Evolutionary conservation across 1,140 invertebrate genomes (phyloP), one percentile per base, ranked within the genome.

Genomic region (Sinella curviseta): DNA sequence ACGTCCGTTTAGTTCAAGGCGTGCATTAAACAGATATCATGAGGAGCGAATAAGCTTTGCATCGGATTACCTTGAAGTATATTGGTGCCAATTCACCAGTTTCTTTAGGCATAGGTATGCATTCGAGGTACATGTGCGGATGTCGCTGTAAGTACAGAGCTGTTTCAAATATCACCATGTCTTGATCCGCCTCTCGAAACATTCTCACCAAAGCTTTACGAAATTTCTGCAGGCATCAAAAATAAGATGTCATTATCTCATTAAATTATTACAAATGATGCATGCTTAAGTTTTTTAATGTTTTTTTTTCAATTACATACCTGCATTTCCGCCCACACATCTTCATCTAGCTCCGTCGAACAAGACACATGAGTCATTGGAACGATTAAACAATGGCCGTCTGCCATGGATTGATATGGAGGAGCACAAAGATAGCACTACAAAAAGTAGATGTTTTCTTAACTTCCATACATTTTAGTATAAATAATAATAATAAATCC

Each of bases 41-140:
- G n/a, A n/a, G n/a, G n/a, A n/a, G n/a, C n/a, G n/a, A n/a, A n/a
- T n/a, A n/a, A n/a, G n/a, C n/a, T n/a, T n/a, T n/a, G n/a, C n/a
- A n/a, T n/a, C n/a, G n/a, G n/a, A n/a, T n/a, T n/a, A 91, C 91
- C 87, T 97, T 98, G 85, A 99, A 99, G 88, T 98, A 99, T 81
- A 99, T 97, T 0, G 96, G 95, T 16, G 95, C 94, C 85, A 93
- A 87, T 81, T 94, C 93, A 31, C 93, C 94, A 36, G 91, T 89
- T 86, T 96, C 93, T 85, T 90, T 90, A 3, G 94, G 91, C 82
- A 98, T 84, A 0, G 97, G 95, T 28, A 99, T 89, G 89, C 96
- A 98, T 83, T 98, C 93, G 26, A 98, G 88, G 65, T 90, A 89
- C 90, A 97, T 93, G 86, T 99, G 97, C 4, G 94, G 94, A 84